These are phyloP conservation scores for Andrena flavipes DNA, from an alignment of 2,888 invertebrate species.

Conservation along the genomic window DNA sequence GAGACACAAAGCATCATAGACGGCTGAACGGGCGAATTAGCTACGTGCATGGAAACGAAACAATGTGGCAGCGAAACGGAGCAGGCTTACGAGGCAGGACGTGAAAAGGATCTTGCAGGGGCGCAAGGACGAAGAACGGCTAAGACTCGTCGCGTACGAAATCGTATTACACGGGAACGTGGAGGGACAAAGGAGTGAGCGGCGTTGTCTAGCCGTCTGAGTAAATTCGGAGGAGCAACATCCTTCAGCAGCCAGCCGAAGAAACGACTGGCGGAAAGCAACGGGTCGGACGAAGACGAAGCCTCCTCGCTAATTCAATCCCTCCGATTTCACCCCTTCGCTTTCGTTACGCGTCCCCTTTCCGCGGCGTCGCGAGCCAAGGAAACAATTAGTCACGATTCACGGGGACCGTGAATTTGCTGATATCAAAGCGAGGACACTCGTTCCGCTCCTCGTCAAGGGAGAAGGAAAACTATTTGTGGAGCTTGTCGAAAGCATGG, in stretches of 20 bases:
- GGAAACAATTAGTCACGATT: conserved; percentile 29
- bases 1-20: conserved; percentile 27
- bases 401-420: conserved; percentile 8
- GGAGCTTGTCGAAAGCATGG: background rate
- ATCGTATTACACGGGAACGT: conserved; percentile 51
- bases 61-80: conserved; percentile 1
- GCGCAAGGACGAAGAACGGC: conserved; percentile 4
- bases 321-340: conserved; percentile 19
- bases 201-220: conserved; percentile 25
- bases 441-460: background rate
- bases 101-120: background rate
- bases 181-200: background rate
- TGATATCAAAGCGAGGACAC: conserved; percentile 7
- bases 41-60: conserved; percentile 63
- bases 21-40: conserved; percentile 25
- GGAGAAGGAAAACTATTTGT: background rate
- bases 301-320: conserved; percentile 39
- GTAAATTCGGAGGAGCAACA: conserved; percentile 27
- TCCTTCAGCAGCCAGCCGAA: conserved; percentile 17
- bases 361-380: background rate
- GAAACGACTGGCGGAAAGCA: background rate
- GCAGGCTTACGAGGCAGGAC: conserved; percentile 11
- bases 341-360: background rate
- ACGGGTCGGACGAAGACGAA: background rate
- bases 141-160: conserved; percentile 34